These are phyloP conservation scores for Drosophila nasuta DNA, from an alignment of 1,140 invertebrate genomes.

Conservation along the genomic window DNA sequence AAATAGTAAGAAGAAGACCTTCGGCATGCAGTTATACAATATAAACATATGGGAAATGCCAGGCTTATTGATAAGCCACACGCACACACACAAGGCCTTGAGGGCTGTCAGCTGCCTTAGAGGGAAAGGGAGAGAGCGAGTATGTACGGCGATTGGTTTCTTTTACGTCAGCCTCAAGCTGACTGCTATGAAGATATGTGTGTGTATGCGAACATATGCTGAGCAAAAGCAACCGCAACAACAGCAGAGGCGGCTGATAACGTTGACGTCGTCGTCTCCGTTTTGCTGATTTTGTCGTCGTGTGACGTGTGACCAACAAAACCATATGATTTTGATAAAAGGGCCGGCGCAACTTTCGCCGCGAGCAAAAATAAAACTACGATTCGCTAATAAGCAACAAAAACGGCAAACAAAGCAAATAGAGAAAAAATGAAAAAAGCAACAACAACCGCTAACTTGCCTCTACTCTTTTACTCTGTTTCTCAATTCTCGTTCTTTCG, in stretches of 20 bases:
- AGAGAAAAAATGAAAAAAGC: conserved; percentile 11
- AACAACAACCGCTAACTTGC: conserved; percentile 55
- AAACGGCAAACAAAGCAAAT: conserved; percentile 22
- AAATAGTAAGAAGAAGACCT: conserved; percentile 11
- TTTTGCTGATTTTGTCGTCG: neutral
- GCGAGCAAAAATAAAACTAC: conserved; percentile 39
- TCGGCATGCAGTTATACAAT: conserved; percentile 46
- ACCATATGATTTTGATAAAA: conserved; percentile 77
- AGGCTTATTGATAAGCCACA: conserved; percentile 49
- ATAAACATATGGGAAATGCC: conserved; percentile 50
- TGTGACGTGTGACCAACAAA: conserved; percentile 45
- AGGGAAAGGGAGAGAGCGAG: conserved; percentile 10
- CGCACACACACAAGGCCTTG: conserved; percentile 23
- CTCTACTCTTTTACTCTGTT: conserved; percentile 16
- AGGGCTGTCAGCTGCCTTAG: conserved; percentile 39
- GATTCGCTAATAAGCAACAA: conserved; percentile 32
- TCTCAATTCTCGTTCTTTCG: conserved; percentile 22
- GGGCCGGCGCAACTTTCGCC: conserved; percentile 39
- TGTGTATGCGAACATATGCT: conserved; percentile 41
- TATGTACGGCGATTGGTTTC: conserved; percentile 15
- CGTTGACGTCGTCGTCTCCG: conserved; percentile 4
- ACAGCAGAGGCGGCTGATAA: conserved; percentile 27
- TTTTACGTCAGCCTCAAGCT: conserved; percentile 38
- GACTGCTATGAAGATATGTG: neutral
- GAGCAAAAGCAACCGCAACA: conserved; percentile 48